Base-by-base conservation (phyloP, 1,140 invertebrate species). In the Drosophila bipectinata region DNA sequence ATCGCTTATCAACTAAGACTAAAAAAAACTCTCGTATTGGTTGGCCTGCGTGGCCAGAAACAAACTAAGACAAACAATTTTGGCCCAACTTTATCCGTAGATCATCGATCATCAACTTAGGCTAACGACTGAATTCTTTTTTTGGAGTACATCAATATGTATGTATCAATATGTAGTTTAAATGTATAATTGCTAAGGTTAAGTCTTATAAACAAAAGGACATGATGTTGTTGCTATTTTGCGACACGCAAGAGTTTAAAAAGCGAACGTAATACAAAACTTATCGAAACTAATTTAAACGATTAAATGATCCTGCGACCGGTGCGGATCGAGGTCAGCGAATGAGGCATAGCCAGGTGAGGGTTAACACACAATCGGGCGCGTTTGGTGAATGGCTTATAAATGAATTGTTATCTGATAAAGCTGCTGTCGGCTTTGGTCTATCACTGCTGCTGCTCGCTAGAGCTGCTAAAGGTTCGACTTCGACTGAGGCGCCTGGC, bases 401-500 rank as follows among this genome's bases (percentile, higher is more conserved):
- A 71, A 57, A 44, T 68, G 30, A 81, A 72, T 54, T 55, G 67
- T 51, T 48, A 72, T 48, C 51, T 51, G 34, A 73, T 74, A 63
- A 34, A 32, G 18, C 26, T 18, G 21, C 2, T 48, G 18, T 47
- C 57, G 44, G 37, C 14, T 48, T 32, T 39, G 58, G 52, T 39
- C 41, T 44, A 44, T 44, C 41, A 44, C 41, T 44, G 41, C 41
- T 44, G 41, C 48, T 58, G 56, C 78, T 71, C 77, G 73, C 79
- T 90, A 59, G 76, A 89, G 58, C 69, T 84, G 56, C 90, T 91
- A 28, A 91, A 87, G 14, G 90, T 91, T 8, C 85, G 84, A 52
- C 85, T 90, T 28, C 84, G 84, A 56, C 84, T 91, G n/a, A 90
- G 62, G 6, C 90, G 73, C 8, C 73, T 71, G 9, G 85, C 71